Base-by-base conservation (phyloP, 2,888 invertebrate species). In the Bhutanitis thaidina region DNA sequence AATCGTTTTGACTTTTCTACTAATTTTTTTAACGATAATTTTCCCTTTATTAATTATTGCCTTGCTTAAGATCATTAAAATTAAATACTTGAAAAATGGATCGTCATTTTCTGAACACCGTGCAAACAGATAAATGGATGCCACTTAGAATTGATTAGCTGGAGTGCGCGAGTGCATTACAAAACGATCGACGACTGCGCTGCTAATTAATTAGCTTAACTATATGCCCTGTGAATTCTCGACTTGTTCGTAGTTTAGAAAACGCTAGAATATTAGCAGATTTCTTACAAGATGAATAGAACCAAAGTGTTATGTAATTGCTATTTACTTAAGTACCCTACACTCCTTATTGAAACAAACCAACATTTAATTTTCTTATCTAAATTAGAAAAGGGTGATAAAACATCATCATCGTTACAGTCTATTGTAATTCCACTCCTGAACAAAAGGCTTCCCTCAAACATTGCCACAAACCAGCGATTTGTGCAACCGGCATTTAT, bases 91-190 rank as follows among this genome's bases (percentile, higher is more conserved):
- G 54, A 29, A 45, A 35, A 36, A 45, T 30, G 58, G 61, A 67
- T 55, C 56, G 56, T 60, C 58, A 57, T 49, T 60, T 52, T 46
- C 39, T 54, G 37, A 50, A 47, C 40, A 52, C 54, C 43, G 38
- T 30, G 47, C 55, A 49, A 45, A 46, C 49, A 58, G 59, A 65
- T 64, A 65, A 77, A 74, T 71, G 65, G 55, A 57, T 56, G 57
- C 62, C 62, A 69, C 66, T 74, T 73, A 71, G 65, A 76, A 75
- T 76, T 76, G 74, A 79, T 79, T 75, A 72, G 73, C 56, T 54
- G 53, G 60, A 60, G 62, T 61, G 63, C 68, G 67, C 69, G 61
- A 52, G 68, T 66, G 65, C 73, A 67, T 74, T 71, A 66, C 61
- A 66, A 66, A 69, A 64, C 68, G 67, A 69, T 69, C 64, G 64